Evolutionary conservation across 37 sponge, comb jelly and placozoan genomes (phyloP), one percentile per base, ranked within the genome.

Genomic region (Cliona cf. orientalis): DNA sequence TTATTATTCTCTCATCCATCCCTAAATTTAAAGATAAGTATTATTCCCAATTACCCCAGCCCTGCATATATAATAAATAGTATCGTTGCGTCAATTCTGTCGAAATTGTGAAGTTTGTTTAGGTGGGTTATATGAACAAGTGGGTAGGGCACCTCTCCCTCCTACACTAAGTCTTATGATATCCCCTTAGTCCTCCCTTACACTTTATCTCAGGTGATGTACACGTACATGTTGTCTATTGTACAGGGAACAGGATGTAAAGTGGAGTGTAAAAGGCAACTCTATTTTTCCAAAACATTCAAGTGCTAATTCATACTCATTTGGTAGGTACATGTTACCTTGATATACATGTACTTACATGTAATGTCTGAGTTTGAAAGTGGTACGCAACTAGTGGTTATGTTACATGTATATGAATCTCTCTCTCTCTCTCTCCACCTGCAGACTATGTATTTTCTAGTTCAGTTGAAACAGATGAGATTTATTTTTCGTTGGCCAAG

Each of bases 371-470:
- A 6, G 25, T n/a, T 25, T 61, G 63, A 25, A 61, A 21, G 6
- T 61, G 26, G 12, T 21, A 25, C 12, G 26, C 63, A n/a, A 6
- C 63, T n/a, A 6, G 63, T 12, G 22, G 26, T 61, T 61, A 28
- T 61, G 7, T 7, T 67, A 23, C 7, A 11, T 36, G 6, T 71
- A 17, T 45, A 17, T 11, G 6, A 25, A 32, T 73, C 7, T 33
- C 57, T 3, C 36, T 4, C 74, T 21, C 74, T 29, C 35, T 6
- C 42, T 28, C 62, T 36, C 61, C 22, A 23, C 26, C 33, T 70
- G 58, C 71, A 94, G 94, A 94, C 60, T 64, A 89, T 56, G 91
- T 89, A 2, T 86, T 94, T 57, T 66, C 65, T 4, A 57, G 40
- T 21, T 29, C 46, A 0, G 74, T 63, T 0, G 39, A 43, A 1